phyloP scores from a whole-genome alignment of 2,797 vertebrate genomes.

The Acestrorhynchus altus region DNA sequence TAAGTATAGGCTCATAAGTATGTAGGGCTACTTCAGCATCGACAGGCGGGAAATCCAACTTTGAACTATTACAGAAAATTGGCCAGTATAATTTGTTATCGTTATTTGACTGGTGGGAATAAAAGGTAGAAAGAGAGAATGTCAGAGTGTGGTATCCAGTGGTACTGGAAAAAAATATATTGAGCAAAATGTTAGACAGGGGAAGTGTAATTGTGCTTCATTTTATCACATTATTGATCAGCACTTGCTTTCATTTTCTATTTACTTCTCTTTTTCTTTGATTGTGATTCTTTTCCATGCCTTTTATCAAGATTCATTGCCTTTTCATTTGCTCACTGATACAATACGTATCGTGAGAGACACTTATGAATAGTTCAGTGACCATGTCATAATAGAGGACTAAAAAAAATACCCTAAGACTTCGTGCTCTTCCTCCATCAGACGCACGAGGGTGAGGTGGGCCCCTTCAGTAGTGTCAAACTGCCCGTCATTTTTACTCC shows the following conservation, averaged over 20 bases:
- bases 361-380: no score
- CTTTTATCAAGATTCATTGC: not conserved
- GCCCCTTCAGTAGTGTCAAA: constrained; percentile 82
- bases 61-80: constrained; percentile 39
- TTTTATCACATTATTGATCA: constrained; percentile 15
- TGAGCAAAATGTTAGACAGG: not conserved
- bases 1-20: no score
- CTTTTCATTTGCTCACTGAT: not conserved
- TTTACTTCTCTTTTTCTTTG: not conserved
- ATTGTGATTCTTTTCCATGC: not conserved
- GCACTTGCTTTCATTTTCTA: not conserved
- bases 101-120: constrained; percentile 45
- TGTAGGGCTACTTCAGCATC: constrained; percentile 4
- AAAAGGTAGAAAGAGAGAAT: not conserved
- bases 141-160: not conserved
- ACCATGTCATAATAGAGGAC: no score
- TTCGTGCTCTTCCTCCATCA: constrained; percentile 56
- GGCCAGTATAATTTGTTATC: constrained; percentile 67
- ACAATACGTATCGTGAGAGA: no score
- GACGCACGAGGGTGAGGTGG: constrained; percentile 82
- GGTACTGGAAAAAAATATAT: constrained; percentile 13
- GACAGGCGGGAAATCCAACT: constrained; percentile 9
- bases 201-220: not conserved
- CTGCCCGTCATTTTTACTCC: constrained; percentile 87
- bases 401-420: not conserved